Evolutionary conservation across 2,797 vertebrate genomes (phyloP).

Genomic region (Ctenopoma kingsleyae): DNA sequence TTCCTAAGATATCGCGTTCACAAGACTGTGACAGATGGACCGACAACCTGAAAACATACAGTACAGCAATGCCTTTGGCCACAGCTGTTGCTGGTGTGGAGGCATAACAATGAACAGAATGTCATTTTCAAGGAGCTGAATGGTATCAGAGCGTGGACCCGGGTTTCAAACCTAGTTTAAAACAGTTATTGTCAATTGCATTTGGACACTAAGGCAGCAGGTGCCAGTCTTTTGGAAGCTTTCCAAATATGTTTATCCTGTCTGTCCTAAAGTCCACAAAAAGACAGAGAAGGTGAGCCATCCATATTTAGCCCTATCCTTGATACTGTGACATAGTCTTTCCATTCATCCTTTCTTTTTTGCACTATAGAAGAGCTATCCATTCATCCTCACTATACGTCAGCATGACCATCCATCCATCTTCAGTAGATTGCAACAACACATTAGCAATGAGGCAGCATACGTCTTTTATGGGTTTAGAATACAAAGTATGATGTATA

Average conservation of each 20-base stretch:
- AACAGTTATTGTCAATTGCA: constrained; percentile 7
- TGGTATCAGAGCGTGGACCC: not conserved
- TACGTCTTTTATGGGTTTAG: constrained; percentile 22
- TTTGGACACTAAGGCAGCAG: constrained; percentile 6
- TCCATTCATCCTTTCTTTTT: constrained; percentile 47
- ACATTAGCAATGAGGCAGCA: constrained; percentile 41
- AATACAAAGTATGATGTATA: constrained; percentile 25
- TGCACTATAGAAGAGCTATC: constrained; percentile 27
- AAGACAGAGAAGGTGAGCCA: constrained; percentile 60
- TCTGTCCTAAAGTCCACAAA: constrained; percentile 46
- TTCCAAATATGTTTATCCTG: constrained; percentile 44
- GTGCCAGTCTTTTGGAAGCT: constrained; percentile 26
- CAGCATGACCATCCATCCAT: constrained; percentile 48
- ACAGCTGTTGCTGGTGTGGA: too few relatives aligned
- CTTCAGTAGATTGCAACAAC: constrained; percentile 40
- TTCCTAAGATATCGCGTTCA: too few relatives aligned
- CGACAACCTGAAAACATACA: too few relatives aligned
- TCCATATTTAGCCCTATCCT: constrained; percentile 49
- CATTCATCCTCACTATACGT: constrained; percentile 56
- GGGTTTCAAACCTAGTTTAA: constrained; percentile 4
- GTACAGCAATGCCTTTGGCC: not conserved
- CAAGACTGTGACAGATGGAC: too few relatives aligned
- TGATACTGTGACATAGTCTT: constrained; percentile 30
- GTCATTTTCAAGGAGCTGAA: not conserved
- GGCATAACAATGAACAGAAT: not conserved